Evolutionary conservation across 1,140 invertebrate genomes (phyloP).

Genomic region (Nephila pilipes): DNA sequence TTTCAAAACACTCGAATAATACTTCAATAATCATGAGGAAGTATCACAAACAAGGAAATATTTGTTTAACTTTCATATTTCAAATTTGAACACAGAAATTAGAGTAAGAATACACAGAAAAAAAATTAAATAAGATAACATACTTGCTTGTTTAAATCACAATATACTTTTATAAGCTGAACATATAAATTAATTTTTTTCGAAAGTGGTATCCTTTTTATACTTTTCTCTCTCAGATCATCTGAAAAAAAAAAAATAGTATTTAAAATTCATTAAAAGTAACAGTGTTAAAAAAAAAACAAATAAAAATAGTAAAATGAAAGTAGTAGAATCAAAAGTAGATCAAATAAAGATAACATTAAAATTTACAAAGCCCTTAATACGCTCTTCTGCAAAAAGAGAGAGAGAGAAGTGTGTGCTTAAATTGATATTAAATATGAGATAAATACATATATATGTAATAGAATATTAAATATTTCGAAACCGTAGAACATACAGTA

Average conservation of each 20-base stretch:
- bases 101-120: neutral
- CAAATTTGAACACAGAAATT: too few relatives aligned
- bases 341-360: neutral
- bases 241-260: slow-evolving; percentile 47
- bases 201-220: slow-evolving; percentile 49
- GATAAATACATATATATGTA: too few relatives aligned
- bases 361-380: too few relatives aligned
- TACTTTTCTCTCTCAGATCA: neutral
- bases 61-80: too few relatives aligned
- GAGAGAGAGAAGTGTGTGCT: too few relatives aligned
- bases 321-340: neutral
- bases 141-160: slow-evolving; percentile 70
- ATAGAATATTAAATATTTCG: too few relatives aligned
- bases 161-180: slow-evolving; percentile 64
- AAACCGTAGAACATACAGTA: too few relatives aligned
- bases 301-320: neutral
- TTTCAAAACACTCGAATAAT: too few relatives aligned
- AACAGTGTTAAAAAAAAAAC: neutral
- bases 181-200: slow-evolving; percentile 70
- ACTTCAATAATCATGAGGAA: too few relatives aligned
- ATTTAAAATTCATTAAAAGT: neutral
- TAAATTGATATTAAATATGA: too few relatives aligned
- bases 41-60: too few relatives aligned
- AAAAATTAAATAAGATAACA: neutral
- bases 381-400: too few relatives aligned